Evolutionary conservation across 2,797 vertebrate species (phyloP).

Genomic region (Danio jaintianensis): DNA sequence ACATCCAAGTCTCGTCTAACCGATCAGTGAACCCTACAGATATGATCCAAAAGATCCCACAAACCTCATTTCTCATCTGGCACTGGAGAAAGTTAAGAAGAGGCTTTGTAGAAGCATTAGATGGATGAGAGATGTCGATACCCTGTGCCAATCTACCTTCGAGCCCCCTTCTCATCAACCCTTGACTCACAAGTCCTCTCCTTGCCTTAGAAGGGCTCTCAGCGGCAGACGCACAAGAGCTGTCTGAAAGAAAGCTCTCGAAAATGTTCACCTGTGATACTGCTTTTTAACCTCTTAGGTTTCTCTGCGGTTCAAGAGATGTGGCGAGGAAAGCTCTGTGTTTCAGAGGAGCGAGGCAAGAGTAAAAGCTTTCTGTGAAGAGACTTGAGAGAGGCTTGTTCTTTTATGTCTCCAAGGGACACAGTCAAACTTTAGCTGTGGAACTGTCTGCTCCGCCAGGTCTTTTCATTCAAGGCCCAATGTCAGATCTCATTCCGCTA

Average conservation of each 20-base stretch:
- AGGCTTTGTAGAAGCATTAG: constrained; percentile 47
- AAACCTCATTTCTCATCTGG: constrained; percentile 22
- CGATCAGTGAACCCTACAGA: constrained; percentile 7
- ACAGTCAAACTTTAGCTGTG: constrained; percentile 12
- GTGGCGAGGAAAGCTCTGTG: constrained; percentile 19
- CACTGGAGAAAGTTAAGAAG: constrained; percentile 19
- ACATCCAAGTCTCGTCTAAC: neutral
- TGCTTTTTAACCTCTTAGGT: constrained; percentile 55
- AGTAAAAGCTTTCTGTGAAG: constrained; percentile 47
- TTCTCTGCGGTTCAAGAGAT: constrained; percentile 41
- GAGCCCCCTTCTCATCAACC: constrained; percentile 42
- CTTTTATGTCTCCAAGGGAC: constrained; percentile 43
- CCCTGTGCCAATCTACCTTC: constrained; percentile 18
- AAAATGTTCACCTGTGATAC: constrained; percentile 51
- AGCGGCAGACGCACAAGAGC: constrained; percentile 46
- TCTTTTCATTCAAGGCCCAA: constrained; percentile 11
- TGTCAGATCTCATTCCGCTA: constrained; percentile 3
- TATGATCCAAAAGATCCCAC: neutral
- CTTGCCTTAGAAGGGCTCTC: constrained; percentile 49
- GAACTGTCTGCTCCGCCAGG: constrained; percentile 14
- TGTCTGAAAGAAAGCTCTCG: constrained; percentile 53
- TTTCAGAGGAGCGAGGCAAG: constrained; percentile 19
- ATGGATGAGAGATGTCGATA: constrained; percentile 43
- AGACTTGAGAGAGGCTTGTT: constrained; percentile 35
- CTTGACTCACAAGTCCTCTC: constrained; percentile 50